Percentiles rank a stretch among this genome's conserved stretches.
Evolutionary conservation across 1,140 invertebrate species (phyloP).

Genomic region (Zeugodacus cucurbitae): DNA sequence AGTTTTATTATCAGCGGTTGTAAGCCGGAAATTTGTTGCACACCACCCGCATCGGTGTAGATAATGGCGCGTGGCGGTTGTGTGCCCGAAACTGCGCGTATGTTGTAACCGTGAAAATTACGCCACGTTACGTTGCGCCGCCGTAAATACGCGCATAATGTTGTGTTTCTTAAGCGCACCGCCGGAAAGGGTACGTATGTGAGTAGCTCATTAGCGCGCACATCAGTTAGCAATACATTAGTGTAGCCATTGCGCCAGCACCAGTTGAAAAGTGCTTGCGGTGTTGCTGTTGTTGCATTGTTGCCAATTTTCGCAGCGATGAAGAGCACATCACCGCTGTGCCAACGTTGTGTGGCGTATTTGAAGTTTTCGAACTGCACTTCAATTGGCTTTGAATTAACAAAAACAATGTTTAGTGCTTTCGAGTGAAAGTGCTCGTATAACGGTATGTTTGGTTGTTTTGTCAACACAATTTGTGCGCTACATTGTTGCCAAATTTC

Average conservation of each 20-base stretch:
- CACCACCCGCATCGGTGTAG: background rate
- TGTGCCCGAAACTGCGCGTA: background rate
- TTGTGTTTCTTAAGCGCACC: background rate
- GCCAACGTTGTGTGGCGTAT: background rate
- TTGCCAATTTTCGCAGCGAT: background rate
- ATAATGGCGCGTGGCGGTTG: background rate
- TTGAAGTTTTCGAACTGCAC: background rate
- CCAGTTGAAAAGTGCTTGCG: background rate
- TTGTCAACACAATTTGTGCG: background rate
- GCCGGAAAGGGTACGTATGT: background rate
- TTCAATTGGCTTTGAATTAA: background rate
- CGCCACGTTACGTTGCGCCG: background rate
- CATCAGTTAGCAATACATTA: background rate
- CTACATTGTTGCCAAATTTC: constrained; percentile 4
- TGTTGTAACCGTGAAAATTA: background rate
- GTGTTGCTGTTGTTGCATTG: background rate
- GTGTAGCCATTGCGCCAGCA: background rate
- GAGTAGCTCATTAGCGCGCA: background rate
- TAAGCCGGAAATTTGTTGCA: background rate
- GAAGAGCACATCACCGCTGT: background rate
- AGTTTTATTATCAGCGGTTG: background rate
- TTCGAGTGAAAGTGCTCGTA: background rate
- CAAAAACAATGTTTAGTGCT: background rate
- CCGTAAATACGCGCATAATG: background rate
- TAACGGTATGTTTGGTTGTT: background rate